Base-by-base conservation (phyloP, 1,140 invertebrate genomes). In the Phenacoccus solenopsis region DNA sequence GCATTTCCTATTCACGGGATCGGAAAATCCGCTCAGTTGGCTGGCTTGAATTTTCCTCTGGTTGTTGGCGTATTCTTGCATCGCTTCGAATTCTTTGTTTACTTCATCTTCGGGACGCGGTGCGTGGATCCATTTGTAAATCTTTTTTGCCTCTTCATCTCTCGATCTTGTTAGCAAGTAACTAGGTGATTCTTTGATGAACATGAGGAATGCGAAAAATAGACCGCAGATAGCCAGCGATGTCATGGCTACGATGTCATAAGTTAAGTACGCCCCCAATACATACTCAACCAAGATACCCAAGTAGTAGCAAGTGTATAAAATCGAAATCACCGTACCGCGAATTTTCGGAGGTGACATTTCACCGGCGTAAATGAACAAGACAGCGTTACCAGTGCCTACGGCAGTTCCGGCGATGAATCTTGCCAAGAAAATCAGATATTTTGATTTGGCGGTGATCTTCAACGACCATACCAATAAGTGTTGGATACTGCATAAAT, bases 291-390 rank as follows among this genome's bases (percentile, higher is more conserved):
- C 84, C 0, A 94, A 76, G 71, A 94, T 86, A 7, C 94, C 94
- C n/a, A 89, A 72, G 10, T 85, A 84, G 57, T 88, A 85, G 75
- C 89, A 90, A 10, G 91, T 78, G 76, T 94, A 90, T 72, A 94
- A 85, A 69, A 92, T 86, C 0, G 91, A 89, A 9, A 90, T 90
- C 0, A 77, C 25, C 1, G 73, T 70, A 3, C 76, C 76, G 1
- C 76, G 61, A 4, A 75, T 79, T n/a, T 71, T 64, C 12, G 73
- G 67, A 0, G 71, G 70, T 12, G 74, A 87, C 49, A 93, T 92
- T 80, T 94, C 92, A 25, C 90, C 90, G 70, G 91, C 84, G 78
- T 94, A 96, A 83, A 94, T 88, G 0, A 91, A 91, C 1, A 87
- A 82, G 12, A 87, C 84, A 0, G 90, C 88, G 77, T 90, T 91